Conservation (phyloP, 2,797 vertebrate species). For the Falco berigora region DNA sequence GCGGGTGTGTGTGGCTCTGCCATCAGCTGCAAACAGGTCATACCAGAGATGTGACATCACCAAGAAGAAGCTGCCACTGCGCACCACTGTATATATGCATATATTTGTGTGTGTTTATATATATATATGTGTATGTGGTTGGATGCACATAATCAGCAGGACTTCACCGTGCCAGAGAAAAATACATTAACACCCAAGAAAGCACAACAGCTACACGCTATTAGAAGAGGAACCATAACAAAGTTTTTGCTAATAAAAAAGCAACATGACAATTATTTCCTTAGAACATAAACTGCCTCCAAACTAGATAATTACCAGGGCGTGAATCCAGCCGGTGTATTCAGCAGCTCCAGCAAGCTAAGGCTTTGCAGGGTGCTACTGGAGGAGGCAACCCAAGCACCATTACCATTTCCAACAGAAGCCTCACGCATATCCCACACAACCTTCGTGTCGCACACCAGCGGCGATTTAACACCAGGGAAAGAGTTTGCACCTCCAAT, state of each 20-base stretch:
- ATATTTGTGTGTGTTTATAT: no score
- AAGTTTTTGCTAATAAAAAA: not conserved
- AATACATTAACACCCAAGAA: not conserved
- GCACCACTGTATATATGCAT: no score
- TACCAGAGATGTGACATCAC: not conserved
- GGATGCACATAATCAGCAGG: not conserved
- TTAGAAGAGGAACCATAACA: not conserved
- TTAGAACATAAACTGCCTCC: not conserved
- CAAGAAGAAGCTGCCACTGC: not conserved
- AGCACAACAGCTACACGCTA: rapidly evolving
- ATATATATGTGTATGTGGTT: no score
- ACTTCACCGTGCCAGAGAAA: not conserved
- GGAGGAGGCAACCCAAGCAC: not conserved
- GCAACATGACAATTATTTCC: not conserved
- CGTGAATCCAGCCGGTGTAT: not conserved
- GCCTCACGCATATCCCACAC: not conserved
- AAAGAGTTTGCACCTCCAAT: not conserved
- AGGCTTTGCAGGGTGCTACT: not conserved
- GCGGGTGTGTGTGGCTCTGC: rapidly evolving
- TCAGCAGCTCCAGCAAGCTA: not conserved
- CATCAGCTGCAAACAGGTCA: not conserved
- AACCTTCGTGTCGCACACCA: rapidly evolving
- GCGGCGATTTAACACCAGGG: not conserved
- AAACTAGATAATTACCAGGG: not conserved
- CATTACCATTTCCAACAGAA: not conserved